Conservation (phyloP, 2,888 invertebrate species). For the Carabus problematicus region DNA sequence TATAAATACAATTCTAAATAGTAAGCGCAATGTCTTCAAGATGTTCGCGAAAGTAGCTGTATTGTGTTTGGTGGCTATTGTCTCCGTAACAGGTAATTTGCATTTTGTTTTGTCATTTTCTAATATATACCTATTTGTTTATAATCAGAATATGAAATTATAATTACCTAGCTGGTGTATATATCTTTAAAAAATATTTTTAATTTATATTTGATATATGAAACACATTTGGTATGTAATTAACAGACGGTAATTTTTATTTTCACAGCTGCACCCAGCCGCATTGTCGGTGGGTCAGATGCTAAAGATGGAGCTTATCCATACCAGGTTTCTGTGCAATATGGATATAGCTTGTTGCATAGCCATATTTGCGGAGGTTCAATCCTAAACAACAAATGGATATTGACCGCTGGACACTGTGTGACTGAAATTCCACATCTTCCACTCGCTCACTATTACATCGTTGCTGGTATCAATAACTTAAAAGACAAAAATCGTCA, state of each 20-base stretch:
- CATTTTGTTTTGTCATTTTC: no score
- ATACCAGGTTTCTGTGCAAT: slow-evolving; percentile 61
- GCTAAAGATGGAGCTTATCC: slow-evolving; percentile 60
- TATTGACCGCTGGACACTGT: slow-evolving; percentile 63
- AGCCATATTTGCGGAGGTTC: slow-evolving; percentile 61
- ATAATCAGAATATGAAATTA: no score
- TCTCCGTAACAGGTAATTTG: slow-evolving; percentile 1
- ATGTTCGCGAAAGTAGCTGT: slow-evolving; percentile 2
- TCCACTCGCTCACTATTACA: slow-evolving; percentile 51
- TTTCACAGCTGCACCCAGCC: slow-evolving; percentile 4
- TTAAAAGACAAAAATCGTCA: slow-evolving; percentile 57
- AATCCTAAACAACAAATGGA: slow-evolving; percentile 60
- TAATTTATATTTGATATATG: neutral
- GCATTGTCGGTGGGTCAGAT: slow-evolving; percentile 33
- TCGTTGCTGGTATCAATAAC: slow-evolving; percentile 46
- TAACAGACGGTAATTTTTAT: slow-evolving; percentile 44
- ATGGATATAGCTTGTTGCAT: slow-evolving; percentile 57
- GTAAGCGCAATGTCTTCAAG: neutral
- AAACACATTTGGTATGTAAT: slow-evolving; percentile 54
- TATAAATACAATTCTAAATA: slow-evolving; percentile 5
- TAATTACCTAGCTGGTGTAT: no score
- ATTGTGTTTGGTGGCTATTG: neutral
- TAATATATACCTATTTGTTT: no score
- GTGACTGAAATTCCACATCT: slow-evolving; percentile 55
- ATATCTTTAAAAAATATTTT: no score